Evolutionary conservation across 1,140 invertebrate species (phyloP).

Genomic region (Danaus melanippus): DNA sequence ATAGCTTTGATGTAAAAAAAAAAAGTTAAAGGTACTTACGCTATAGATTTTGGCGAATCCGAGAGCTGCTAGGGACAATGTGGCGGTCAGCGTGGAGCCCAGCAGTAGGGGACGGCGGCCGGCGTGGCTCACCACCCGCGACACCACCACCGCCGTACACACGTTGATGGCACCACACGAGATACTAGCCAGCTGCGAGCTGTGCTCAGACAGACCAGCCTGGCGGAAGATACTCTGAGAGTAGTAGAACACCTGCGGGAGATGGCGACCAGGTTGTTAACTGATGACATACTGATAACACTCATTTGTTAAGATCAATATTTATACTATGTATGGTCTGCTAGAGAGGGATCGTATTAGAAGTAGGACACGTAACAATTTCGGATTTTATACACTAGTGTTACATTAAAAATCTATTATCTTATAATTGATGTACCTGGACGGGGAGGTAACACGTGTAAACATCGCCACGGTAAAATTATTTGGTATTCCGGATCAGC

Average conservation of each 20-base stretch:
- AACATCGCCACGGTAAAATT: too few relatives aligned
- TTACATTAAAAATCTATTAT: too few relatives aligned
- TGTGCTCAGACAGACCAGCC: slow-evolving; percentile 73
- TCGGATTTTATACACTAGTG: too few relatives aligned
- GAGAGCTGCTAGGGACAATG: slow-evolving; percentile 71
- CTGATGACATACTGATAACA: too few relatives aligned
- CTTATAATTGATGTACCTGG: too few relatives aligned
- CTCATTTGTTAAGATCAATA: too few relatives aligned
- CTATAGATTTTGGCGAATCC: slow-evolving; percentile 73
- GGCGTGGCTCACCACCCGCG: slow-evolving; percentile 73
- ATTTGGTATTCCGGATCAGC: too few relatives aligned
- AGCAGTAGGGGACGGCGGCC: slow-evolving; percentile 75
- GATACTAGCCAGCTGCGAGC: slow-evolving; percentile 79
- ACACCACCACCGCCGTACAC: slow-evolving; percentile 76
- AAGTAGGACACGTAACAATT: too few relatives aligned
- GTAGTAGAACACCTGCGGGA: slow-evolving; percentile 83
- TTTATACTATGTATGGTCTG: too few relatives aligned
- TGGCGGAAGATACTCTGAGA: slow-evolving; percentile 80
- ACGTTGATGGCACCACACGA: slow-evolving; percentile 82
- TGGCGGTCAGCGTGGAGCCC: slow-evolving; percentile 69
- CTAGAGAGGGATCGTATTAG: too few relatives aligned
- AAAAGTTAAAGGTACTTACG: slow-evolving; percentile 72
- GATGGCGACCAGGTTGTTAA: too few relatives aligned
- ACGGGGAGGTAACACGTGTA: too few relatives aligned
- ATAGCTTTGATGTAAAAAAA: slow-evolving; percentile 27